A percentile compares a stretch with the other conserved stretches of the same genome.
Evolutionary conservation across 1,140 invertebrate species (phyloP).

Genomic region (Bombus waltoni): DNA sequence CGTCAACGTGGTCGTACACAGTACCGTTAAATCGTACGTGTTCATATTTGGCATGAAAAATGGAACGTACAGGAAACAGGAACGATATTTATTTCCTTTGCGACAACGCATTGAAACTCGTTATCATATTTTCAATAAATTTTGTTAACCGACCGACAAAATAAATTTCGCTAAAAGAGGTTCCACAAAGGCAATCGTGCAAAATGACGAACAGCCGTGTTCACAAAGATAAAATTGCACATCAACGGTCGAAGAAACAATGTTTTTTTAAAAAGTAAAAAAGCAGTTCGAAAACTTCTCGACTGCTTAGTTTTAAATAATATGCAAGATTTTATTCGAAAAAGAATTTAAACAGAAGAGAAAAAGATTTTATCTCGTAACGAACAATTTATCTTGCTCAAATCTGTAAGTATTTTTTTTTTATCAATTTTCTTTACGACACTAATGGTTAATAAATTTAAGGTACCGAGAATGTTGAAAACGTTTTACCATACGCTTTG

Average conservation of each 20-base stretch:
- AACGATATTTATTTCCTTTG: constrained; percentile 50
- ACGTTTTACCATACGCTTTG: neutral
- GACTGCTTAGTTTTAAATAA: neutral
- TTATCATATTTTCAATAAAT: constrained; percentile 56
- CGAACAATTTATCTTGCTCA: neutral
- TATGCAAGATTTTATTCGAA: neutral
- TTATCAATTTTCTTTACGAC: neutral
- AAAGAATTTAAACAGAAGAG: neutral
- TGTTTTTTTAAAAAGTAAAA: neutral
- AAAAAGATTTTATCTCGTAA: neutral
- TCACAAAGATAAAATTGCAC: neutral
- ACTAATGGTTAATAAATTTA: constrained; percentile 17
- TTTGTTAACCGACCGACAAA: constrained; percentile 20
- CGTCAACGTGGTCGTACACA: constrained; percentile 7
- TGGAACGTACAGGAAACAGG: constrained; percentile 43
- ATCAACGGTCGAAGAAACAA: neutral
- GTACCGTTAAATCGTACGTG: neutral
- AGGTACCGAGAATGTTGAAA: neutral
- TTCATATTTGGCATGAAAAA: constrained; percentile 39
- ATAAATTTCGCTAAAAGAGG: constrained; percentile 24
- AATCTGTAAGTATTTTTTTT: neutral
- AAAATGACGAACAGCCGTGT: neutral
- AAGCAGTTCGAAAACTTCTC: neutral
- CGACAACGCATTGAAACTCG: constrained; percentile 29
- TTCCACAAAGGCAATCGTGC: neutral